Base-by-base conservation (phyloP, 2,797 vertebrate genomes). In the Pseudopleuronectes americanus region DNA sequence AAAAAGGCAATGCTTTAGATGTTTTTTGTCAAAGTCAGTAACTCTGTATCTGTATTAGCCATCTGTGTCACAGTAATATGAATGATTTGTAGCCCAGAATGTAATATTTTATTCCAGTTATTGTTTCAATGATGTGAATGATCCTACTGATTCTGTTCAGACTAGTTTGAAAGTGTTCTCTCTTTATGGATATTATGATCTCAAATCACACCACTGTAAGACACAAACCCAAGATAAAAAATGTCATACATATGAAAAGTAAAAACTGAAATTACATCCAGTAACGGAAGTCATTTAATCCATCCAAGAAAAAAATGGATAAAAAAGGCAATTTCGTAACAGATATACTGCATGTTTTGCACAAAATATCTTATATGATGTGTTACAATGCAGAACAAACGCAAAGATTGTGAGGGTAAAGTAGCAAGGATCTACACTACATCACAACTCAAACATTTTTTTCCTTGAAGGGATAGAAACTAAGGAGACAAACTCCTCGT, bases 401-500 rank as follows among this genome's bases (percentile, higher is more conserved):
- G 57, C 58, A 12, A 8, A 62, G 43, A 45, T 43, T 17, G 49
- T 56, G 49, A 52, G 36, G 22, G 38, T 71, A 64, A 79, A 65
- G 53, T 71, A 65, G n/a, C 47, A 69, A 76, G 83, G 58, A 78
- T 63, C 57, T 69, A 51, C 57, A 69, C 31, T 52, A 67, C 51
- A 77, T 66, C 56, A 47, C 53, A 45, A 45, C 43, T 4, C 55
- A 74, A 84, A 76, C 64, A 80, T 51, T 64, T 64, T 38, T 76
- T 81, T 55, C 61, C 68, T 76, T 82, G 51, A 70, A 80, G 54
- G 45, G 57, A 84, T 64, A 57, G 19, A 80, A 36, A 10, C 55
- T 58, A 76, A 77, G 64, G 83, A 71, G 56, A 75, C 68, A 81
- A 84, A 81, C 72, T 80, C 73, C 56, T 21, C 55, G 67, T 78